A percentile compares a stretch with the other conserved stretches of the same genome.
Conservation (phyloP, 2,888 invertebrate genomes). For the Torymus tubicola region DNA sequence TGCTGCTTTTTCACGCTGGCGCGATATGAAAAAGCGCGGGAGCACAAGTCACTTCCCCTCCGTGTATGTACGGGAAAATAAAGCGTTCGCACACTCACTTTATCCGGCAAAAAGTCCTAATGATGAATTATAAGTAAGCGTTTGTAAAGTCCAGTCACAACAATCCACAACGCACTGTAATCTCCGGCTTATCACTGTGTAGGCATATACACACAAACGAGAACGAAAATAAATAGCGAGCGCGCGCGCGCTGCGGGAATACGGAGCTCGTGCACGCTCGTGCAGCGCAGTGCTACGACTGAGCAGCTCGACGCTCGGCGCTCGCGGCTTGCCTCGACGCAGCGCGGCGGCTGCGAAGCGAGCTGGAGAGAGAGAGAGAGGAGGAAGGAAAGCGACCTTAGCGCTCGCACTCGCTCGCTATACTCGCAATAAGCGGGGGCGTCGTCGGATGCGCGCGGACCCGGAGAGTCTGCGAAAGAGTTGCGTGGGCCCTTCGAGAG, state of each 20-base stretch:
- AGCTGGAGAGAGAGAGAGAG: neutral
- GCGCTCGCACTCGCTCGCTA: neutral
- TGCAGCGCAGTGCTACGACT: constrained; percentile 68
- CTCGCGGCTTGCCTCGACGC: neutral
- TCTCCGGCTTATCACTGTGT: too few species aligned
- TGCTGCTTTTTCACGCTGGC: neutral
- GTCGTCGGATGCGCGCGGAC: too few species aligned
- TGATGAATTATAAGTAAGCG: too few species aligned
- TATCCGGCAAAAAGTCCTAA: too few species aligned
- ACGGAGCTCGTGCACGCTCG: constrained; percentile 58
- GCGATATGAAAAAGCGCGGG: neutral
- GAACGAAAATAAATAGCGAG: too few species aligned
- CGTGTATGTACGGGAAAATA: too few species aligned
- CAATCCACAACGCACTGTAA: constrained; percentile 8
- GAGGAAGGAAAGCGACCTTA: neutral
- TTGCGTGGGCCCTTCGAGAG: too few species aligned
- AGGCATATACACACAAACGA: too few species aligned
- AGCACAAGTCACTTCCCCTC: neutral
- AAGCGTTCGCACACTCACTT: neutral
- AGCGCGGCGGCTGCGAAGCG: neutral
- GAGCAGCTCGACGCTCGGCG: constrained; percentile 40
- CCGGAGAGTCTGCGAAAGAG: too few species aligned
- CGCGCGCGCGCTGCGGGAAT: neutral
- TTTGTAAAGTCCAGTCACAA: neutral
- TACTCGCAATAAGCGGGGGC: too few species aligned